Conservation (phyloP, 2,888 invertebrate species). For the Thymelicus sylvestris region DNA sequence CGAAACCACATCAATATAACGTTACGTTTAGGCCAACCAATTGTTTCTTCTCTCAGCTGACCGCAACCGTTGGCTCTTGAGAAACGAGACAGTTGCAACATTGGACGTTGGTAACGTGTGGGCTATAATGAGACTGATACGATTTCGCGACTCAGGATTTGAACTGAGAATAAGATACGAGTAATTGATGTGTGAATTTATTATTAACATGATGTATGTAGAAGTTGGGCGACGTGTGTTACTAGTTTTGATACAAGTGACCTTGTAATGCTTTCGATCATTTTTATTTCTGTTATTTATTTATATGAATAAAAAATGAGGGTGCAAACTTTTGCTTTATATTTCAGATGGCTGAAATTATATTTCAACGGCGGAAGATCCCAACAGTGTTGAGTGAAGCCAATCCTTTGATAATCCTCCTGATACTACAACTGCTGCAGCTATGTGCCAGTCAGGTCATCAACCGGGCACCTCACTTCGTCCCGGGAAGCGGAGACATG, state of each 20-base stretch:
- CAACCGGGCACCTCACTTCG: slow-evolving; percentile 90
- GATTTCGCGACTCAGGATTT: background rate
- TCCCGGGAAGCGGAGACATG: slow-evolving; percentile 91
- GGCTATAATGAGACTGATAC: background rate
- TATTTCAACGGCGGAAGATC: slow-evolving; percentile 69
- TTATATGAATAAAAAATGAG: background rate
- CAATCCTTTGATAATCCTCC: slow-evolving; percentile 63
- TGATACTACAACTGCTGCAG: slow-evolving; percentile 60
- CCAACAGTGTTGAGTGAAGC: slow-evolving; percentile 64
- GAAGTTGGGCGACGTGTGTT: too few relatives aligned
- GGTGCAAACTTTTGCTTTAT: background rate
- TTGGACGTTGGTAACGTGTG: background rate
- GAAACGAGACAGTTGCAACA: background rate
- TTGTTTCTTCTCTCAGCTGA: background rate
- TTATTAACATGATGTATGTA: background rate
- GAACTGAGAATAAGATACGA: background rate
- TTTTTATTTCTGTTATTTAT: background rate
- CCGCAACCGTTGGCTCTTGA: background rate
- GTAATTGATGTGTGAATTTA: background rate
- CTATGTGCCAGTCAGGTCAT: slow-evolving; percentile 79
- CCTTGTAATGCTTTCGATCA: too few relatives aligned
- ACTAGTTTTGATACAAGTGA: too few relatives aligned
- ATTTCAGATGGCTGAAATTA: slow-evolving; percentile 78
- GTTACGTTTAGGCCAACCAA: background rate
- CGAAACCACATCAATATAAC: slow-evolving; percentile 7